Conservation (phyloP, 2,797 vertebrate genomes). For the Esox lucius region DNA sequence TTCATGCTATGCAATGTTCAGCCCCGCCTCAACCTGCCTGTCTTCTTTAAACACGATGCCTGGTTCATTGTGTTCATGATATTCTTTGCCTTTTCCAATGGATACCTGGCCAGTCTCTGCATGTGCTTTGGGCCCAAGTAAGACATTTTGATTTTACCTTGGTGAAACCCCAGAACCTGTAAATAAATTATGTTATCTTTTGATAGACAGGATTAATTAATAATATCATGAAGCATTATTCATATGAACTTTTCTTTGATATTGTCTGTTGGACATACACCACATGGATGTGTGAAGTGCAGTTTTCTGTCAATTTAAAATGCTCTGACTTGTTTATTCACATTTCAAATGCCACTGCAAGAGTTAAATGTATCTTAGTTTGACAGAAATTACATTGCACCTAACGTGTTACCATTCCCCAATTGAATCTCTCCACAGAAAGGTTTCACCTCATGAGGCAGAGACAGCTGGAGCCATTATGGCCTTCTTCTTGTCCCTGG, state of each 20-base stretch:
- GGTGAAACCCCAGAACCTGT: background rate
- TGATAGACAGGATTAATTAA: background rate
- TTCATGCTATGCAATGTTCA: conserved; percentile 90
- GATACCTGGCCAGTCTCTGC: conserved; percentile 92
- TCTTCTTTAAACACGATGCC: conserved; percentile 81
- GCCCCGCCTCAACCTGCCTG: conserved; percentile 65
- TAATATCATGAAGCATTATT: background rate
- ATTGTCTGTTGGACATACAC: background rate
- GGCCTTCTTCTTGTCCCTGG: conserved; percentile 90
- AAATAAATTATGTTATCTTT: background rate
- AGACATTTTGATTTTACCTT: conserved; percentile 49
- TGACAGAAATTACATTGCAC: background rate
- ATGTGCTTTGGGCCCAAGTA: conserved; percentile 94
- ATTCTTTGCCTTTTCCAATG: conserved; percentile 85
- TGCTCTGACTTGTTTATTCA: background rate
- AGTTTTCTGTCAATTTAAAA: background rate
- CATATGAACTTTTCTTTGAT: background rate
- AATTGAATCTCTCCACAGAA: conserved; percentile 56
- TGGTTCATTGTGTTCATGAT: conserved; percentile 86
- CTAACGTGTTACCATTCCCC: background rate
- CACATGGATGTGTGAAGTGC: background rate
- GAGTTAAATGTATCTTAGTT: background rate
- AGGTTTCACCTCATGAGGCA: conserved; percentile 81
- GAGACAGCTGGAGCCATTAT: conserved; percentile 91
- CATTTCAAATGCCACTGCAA: background rate